Base-by-base conservation (phyloP, 2,113 vertebrate species). In the Podilymbus podiceps region DNA sequence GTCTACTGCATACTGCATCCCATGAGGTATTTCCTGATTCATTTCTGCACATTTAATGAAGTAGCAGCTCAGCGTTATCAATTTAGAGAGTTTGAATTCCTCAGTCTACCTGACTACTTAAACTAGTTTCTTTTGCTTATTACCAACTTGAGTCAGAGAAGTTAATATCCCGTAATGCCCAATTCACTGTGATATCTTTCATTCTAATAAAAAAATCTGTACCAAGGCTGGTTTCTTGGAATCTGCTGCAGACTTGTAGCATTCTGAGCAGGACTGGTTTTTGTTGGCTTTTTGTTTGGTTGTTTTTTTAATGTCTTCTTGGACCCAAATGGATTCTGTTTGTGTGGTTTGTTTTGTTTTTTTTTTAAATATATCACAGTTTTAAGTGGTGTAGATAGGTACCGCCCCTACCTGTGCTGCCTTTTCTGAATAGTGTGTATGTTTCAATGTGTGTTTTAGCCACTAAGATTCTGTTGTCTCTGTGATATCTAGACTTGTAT, bases 101-200 rank as follows among this genome's bases (percentile, higher is more conserved):
- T 94, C 59, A 38, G 6, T 56, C 59, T 75, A 35, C 74, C 30
- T 85, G 58, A 55, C n/a, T 78, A 5, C 27, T 75, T 79, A 78
- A 95, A 64, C 67, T 79, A 71, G 13, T 67, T 89, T 40, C 28
- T 92, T 85, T 81, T 77, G 59, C 85, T 85, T 77, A 30, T 89
- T 75, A 25, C 9, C 88, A 2, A 5, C 6, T 44, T 69, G 67
- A 85, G 35, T 76, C 50, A 69, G 31, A 63, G 31, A 86, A 60
- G 50, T 56, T 91, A 47, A 88, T 89, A 46, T 79, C 46, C 64
- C 72, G 14, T 75, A 89, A 82, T 90, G 74, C 27, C 11, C 42
- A 76, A 33, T 15, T 90, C 53, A 38, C 40, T 6, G 7, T 46
- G 40, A 8, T 58, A 22, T 72, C 84, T 87, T 89, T 81, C 21